These are phyloP conservation scores for Bos taurus DNA, from an alignment of 2,113 vertebrate genomes.

Conservation along the genomic window ARS-UCD2.0 NC_037328.1:106929501-106930000, in stretches of 20 bases:
- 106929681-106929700: slow-evolving; percentile 75
- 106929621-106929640: slow-evolving; percentile 42
- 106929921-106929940: slow-evolving; percentile 1
- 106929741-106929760: slow-evolving; percentile 78
- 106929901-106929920: background rate
- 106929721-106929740: slow-evolving; percentile 74
- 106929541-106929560: background rate
- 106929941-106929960: slow-evolving; percentile 11
- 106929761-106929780: slow-evolving; percentile 71
- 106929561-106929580: background rate
- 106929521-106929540: background rate
- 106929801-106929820: slow-evolving; percentile 47
- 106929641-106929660: slow-evolving; percentile 3
- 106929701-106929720: slow-evolving; percentile 75
- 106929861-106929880: background rate
- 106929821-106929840: slow-evolving; percentile 38
- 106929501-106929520: background rate
- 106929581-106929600: slow-evolving; percentile 40
- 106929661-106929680: slow-evolving; percentile 65
- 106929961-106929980: background rate
- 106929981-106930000: slow-evolving; percentile 37
- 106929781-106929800: slow-evolving; percentile 56
- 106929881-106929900: slow-evolving; percentile 38
- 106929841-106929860: slow-evolving; percentile 38
- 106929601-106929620: slow-evolving; percentile 12